Percentiles rank a stretch among this genome's conserved stretches.
These are phyloP conservation scores for Ophthalmolycus amberensis DNA, from an alignment of 2,113 vertebrate species.

Conservation along the genomic window DNA sequence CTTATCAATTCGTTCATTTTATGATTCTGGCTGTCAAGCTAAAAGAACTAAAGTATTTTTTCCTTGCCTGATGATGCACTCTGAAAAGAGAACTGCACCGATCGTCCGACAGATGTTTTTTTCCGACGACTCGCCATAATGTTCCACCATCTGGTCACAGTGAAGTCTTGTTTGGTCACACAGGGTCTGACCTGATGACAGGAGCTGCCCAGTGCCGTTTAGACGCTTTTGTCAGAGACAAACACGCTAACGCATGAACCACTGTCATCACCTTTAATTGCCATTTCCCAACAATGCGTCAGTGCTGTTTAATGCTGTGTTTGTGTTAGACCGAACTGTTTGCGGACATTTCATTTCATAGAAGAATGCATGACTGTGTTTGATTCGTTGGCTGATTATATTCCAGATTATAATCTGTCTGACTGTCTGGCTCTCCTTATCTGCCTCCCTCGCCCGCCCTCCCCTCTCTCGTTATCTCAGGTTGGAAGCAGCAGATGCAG, in stretches of 20 bases:
- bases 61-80: background rate
- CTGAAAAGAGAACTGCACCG: conserved; percentile 13
- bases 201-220: conserved; percentile 9
- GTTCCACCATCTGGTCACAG: conserved; percentile 60
- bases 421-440: conserved; percentile 30
- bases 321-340: conserved; percentile 24
- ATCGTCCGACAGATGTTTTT: conserved; percentile 67
- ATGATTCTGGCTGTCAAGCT: no score
- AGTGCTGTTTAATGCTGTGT: conserved; percentile 1
- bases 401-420: conserved; percentile 49
- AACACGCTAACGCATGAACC: conserved; percentile 16
- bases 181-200: conserved; percentile 21
- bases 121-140: conserved; percentile 7
- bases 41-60: no score
- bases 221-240: conserved; percentile 39
- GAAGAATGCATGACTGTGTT: conserved; percentile 7
- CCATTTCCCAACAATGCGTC: conserved; percentile 27
- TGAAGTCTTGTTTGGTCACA: conserved; percentile 41
- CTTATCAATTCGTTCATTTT: no score
- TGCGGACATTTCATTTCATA: background rate
- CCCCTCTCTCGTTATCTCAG: conserved; percentile 50
- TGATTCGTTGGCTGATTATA: conserved; percentile 17
- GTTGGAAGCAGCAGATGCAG: conserved; percentile 78
- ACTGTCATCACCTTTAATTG: conserved; percentile 40
- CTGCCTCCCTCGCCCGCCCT: background rate